Evolutionary conservation across 2,113 vertebrate genomes (phyloP).

Genomic region (Siniperca chuatsi): DNA sequence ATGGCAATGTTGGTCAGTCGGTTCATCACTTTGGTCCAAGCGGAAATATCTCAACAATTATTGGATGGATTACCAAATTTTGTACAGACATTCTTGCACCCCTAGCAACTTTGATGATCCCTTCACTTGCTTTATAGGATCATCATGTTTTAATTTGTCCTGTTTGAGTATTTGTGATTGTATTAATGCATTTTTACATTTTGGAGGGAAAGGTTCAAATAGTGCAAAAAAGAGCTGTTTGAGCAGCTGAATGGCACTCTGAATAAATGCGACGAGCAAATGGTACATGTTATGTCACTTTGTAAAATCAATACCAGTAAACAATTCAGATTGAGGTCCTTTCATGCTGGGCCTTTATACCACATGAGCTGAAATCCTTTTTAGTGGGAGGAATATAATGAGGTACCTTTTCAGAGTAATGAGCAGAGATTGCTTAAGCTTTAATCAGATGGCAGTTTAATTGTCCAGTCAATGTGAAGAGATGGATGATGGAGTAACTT

Average conservation of each 20-base stretch:
- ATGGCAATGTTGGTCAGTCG: not conserved
- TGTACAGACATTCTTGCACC: not conserved
- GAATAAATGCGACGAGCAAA: not conserved
- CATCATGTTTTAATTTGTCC: not conserved
- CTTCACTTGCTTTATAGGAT: not conserved
- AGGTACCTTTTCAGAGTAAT: constrained; percentile 57
- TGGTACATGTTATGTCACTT: not conserved
- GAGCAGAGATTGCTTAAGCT: constrained; percentile 48
- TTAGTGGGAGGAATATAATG: constrained; percentile 25
- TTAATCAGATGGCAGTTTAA: constrained; percentile 65
- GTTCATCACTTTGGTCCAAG: not conserved
- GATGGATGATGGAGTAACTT: constrained; percentile 44
- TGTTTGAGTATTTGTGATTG: not conserved
- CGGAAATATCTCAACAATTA: not conserved
- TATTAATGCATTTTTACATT: not conserved
- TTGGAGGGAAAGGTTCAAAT: not conserved
- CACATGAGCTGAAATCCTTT: constrained; percentile 9
- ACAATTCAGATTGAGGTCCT: not conserved
- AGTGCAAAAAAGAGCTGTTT: not conserved
- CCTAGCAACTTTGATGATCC: not conserved
- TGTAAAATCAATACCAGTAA: constrained; percentile 10
- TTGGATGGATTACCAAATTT: not conserved
- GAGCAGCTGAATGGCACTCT: not conserved
- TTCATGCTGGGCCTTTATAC: not conserved
- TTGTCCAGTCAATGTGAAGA: constrained; percentile 55